Conservation (phyloP, 1,140 invertebrate genomes). For the Chelonus insularis region DNA sequence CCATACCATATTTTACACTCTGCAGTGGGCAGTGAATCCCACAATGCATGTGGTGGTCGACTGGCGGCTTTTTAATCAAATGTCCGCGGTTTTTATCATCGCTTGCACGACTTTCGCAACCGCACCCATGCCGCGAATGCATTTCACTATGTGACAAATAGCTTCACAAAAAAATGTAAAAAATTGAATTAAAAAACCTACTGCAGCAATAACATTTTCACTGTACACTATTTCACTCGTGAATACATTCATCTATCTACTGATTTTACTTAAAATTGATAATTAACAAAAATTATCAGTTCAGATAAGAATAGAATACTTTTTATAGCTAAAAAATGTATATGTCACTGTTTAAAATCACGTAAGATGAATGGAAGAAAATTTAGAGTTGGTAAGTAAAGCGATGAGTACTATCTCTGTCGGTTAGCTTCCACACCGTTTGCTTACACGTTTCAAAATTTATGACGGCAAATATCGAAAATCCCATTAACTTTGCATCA, state of each 20-base stretch:
- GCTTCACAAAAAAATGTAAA: not conserved
- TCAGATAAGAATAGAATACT: too few relatives aligned
- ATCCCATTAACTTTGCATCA: constrained; percentile 27
- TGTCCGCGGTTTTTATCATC: constrained; percentile 13
- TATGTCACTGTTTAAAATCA: not conserved
- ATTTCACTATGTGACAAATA: constrained; percentile 9
- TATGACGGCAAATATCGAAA: constrained; percentile 32
- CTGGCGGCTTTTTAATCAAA: constrained; percentile 18
- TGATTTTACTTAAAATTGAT: too few relatives aligned
- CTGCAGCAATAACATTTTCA: not conserved
- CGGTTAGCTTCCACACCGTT: constrained; percentile 29
- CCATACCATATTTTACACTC: not conserved
- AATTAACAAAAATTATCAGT: too few relatives aligned
- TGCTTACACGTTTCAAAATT: constrained; percentile 30
- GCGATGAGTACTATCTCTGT: constrained; percentile 7
- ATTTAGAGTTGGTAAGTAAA: not conserved
- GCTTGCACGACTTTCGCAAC: not conserved
- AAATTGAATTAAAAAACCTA: not conserved
- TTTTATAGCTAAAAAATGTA: too few relatives aligned
- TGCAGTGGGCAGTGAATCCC: constrained; percentile 7
- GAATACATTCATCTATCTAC: too few relatives aligned
- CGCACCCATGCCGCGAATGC: constrained; percentile 5
- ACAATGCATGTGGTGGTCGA: constrained; percentile 1
- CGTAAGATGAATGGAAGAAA: not conserved
- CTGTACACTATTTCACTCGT: not conserved